Evolutionary conservation across 1,140 invertebrate species (phyloP).

Genomic region (Asobara japonica): DNA sequence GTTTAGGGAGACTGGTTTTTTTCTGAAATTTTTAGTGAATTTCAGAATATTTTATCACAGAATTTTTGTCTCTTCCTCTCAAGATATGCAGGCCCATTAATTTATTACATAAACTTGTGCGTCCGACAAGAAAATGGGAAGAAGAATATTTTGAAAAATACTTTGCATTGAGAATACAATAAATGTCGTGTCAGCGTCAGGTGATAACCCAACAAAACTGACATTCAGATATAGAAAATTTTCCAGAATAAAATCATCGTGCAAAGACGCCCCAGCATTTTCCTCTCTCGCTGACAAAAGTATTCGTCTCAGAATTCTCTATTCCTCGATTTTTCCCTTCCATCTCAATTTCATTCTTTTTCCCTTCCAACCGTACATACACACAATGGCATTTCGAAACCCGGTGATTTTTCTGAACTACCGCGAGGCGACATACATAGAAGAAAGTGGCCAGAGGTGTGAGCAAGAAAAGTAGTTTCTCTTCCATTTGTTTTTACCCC

Average conservation of each 20-base stretch:
- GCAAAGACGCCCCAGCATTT: background rate
- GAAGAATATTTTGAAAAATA: background rate
- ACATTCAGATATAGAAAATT: background rate
- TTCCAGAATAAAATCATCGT: background rate
- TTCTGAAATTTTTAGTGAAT: too few relatives aligned
- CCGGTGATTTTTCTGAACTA: conserved; percentile 10
- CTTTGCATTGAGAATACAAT: background rate
- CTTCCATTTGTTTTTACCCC: background rate
- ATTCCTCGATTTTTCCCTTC: background rate
- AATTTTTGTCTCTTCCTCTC: too few relatives aligned
- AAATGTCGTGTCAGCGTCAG: background rate
- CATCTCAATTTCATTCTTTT: conserved; percentile 1
- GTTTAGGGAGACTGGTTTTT: too few relatives aligned
- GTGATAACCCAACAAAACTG: background rate
- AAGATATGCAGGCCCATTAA: background rate
- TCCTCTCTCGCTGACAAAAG: background rate
- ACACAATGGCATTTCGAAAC: background rate
- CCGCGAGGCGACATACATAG: background rate
- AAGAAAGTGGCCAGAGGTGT: background rate
- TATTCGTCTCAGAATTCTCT: background rate
- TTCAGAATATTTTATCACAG: too few relatives aligned
- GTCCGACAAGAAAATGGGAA: background rate
- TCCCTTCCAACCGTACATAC: background rate
- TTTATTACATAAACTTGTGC: background rate
- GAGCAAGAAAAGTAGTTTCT: background rate